phyloP scores from a whole-genome alignment of 2,797 vertebrate genomes.

The Poeciliopsis gracilis region DNA sequence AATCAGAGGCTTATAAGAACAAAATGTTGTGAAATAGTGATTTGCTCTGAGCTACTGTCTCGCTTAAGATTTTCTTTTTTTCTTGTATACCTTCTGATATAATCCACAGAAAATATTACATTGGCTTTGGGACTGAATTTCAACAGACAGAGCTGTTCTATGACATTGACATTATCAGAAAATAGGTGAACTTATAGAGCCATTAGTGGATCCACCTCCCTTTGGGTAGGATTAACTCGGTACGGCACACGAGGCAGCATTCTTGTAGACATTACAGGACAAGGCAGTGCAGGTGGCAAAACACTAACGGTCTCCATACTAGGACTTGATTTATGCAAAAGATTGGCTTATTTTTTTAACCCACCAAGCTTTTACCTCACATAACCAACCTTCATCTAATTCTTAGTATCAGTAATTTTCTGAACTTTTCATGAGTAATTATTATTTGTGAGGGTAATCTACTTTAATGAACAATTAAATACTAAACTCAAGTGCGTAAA shows the following conservation, averaged over 20 bases:
- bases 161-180: conserved; percentile 32
- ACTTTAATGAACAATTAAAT: not conserved
- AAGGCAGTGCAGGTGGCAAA: conserved; percentile 68
- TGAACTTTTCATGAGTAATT: not conserved
- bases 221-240: conserved; percentile 35
- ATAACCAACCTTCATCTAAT: conserved; percentile 17
- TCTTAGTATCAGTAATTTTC: not conserved
- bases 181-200: conserved; percentile 25
- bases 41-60: conserved; percentile 29
- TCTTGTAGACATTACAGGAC: conserved; percentile 61
- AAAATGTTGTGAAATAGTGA: conserved; percentile 35
- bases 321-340: conserved; percentile 50
- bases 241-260: conserved; percentile 67
- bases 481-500: conserved; percentile 6
- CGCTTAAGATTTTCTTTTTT: conserved; percentile 18
- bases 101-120: conserved; percentile 46
- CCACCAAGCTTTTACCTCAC: conserved; percentile 53
- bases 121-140: conserved; percentile 31
- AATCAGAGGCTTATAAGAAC: conserved; percentile 33
- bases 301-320: conserved; percentile 62
- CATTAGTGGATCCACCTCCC: conserved; percentile 37
- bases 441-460: conserved; percentile 4
- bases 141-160: conserved; percentile 21
- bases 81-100: conserved; percentile 5
- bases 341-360: conserved; percentile 12